Evolutionary conservation across 2,113 vertebrate genomes (phyloP).

Genomic region (Heterotilapia buettikoferi): DNA sequence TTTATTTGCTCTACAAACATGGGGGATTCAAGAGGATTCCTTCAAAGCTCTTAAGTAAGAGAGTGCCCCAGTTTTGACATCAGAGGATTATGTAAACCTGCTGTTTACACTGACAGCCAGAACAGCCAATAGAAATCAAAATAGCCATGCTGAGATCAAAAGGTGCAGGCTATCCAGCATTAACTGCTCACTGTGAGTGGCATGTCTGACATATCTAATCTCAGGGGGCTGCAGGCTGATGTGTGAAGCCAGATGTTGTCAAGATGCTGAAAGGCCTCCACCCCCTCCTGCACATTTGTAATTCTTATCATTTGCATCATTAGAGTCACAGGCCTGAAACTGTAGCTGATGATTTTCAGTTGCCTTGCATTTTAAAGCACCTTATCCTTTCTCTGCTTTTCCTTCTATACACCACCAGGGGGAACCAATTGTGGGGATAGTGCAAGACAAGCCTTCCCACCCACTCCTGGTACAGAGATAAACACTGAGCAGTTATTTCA

Average conservation of each 20-base stretch:
- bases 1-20: not conserved
- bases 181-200: not conserved
- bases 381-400: not conserved
- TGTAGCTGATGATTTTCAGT: not conserved
- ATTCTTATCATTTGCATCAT: not conserved
- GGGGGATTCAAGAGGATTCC: not conserved
- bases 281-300: not conserved
- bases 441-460: not conserved
- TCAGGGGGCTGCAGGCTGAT: not conserved
- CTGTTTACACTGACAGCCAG: not conserved
- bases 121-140: constrained; percentile 16
- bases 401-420: constrained; percentile 45
- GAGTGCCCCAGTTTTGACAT: constrained; percentile 36
- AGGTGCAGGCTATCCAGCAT: constrained; percentile 13
- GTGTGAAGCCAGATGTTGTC: not conserved
- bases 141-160: not conserved
- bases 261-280: not conserved
- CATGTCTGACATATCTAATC: not conserved
- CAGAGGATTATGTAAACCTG: constrained; percentile 44
- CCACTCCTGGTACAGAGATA: not conserved
- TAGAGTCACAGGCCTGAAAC: not conserved
- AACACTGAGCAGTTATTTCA: not conserved
- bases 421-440: constrained; percentile 46
- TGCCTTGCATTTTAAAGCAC: not conserved
- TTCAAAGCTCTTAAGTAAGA: not conserved